phyloP scores from a whole-genome alignment of 1,140 invertebrate species.

The Elymnias hypermnestra region DNA sequence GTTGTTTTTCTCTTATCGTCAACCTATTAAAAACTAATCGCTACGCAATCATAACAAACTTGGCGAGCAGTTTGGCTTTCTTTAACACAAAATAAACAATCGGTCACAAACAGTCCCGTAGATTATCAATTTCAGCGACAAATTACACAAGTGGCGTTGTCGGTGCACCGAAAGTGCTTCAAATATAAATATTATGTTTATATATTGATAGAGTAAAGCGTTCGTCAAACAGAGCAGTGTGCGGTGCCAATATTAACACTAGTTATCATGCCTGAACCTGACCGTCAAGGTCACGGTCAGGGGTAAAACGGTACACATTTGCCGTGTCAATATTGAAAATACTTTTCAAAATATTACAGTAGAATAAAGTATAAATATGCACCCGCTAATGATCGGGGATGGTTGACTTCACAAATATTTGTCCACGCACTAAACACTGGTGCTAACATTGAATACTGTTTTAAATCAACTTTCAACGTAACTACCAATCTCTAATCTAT shows the following conservation, averaged over 20 bases:
- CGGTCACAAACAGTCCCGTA: neutral
- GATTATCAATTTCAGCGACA: conserved; percentile 33
- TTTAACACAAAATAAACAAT: conserved; percentile 1
- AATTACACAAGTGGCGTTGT: conserved; percentile 64
- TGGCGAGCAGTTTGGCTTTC: too few relatives aligned
- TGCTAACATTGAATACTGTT: too few relatives aligned
- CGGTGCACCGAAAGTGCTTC: conserved; percentile 58
- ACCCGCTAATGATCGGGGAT: neutral
- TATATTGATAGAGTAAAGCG: conserved; percentile 74
- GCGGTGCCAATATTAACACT: conserved; percentile 73
- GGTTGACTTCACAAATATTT: neutral
- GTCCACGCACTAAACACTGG: neutral
- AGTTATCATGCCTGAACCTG: conserved; percentile 63
- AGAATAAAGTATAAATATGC: neutral
- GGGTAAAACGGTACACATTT: conserved; percentile 45
- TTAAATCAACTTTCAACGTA: too few relatives aligned
- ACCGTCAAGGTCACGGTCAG: conserved; percentile 55
- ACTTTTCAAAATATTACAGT: conserved; percentile 14
- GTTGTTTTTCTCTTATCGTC: too few relatives aligned
- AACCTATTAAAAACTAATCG: too few relatives aligned
- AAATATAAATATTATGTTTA: conserved; percentile 76
- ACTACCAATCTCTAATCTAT: too few relatives aligned
- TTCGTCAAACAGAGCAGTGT: conserved; percentile 66
- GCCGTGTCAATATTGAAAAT: conserved; percentile 55
- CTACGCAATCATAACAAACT: too few relatives aligned